Base-by-base conservation (phyloP, 2,797 vertebrate species). In the Periophthalmus magnuspinnatus region DNA sequence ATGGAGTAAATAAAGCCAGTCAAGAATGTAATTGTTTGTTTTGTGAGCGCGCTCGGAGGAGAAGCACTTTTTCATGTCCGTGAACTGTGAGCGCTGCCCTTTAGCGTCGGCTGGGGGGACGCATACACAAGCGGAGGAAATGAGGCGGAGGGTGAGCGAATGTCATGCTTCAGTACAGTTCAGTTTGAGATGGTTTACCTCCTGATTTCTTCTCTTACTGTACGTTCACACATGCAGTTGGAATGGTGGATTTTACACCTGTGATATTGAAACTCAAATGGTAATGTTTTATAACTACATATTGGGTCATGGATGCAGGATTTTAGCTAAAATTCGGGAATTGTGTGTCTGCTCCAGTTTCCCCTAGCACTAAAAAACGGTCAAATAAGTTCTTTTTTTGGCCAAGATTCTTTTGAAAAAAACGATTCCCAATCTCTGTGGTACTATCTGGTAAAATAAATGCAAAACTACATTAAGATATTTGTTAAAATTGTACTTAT, bases 21-120 rank as follows among this genome's bases (percentile, higher is more conserved):
- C 93, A 95, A 93, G 93, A 93, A 95, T 95, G 94, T 94, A 96
- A 92, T 96, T 96, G 93, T 95, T 95, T 95, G 92, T 93, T 95
- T 95, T 95, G 94, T 93, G 94, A 85, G 89, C 91, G 93, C 89
- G 74, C 74, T 91, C 90, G 81, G 75, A 56, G 68, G 34, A 80
- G 87, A 81, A 34, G 48, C 83, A 75, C 71, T 82, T 91, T 84
- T 87, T 85, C 77, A 78, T 84, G 69, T 90, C 83, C 89, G 82
- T 77, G 85, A 90, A 82, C 81, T 86, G 86, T 86, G 87, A 88
- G 90, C 89, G 83, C 91, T 92, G 89, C 85, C 89, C 88, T 92
- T 91, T 90, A 62, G 3, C 67, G 85, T 76, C 79, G 50, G 81
- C 88, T 82, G 71, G 59, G 71, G 58, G 65, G 80, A 85, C 80